phyloP scores from a whole-genome alignment of 2,113 vertebrate genomes.

The Nanorana parkeri region DNA sequence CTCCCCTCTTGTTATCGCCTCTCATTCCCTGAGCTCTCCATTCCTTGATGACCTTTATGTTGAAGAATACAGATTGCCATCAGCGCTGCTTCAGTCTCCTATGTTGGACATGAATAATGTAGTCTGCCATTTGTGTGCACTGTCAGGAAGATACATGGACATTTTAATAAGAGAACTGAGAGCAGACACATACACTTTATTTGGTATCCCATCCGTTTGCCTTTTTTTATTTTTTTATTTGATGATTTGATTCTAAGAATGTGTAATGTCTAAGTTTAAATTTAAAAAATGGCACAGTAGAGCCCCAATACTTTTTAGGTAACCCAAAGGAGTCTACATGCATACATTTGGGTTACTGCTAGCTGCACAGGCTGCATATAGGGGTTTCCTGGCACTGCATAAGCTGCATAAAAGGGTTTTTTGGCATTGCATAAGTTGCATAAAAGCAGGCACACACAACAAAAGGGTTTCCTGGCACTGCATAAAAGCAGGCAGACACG shows the following conservation, averaged over 20 bases:
- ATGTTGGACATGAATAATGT: slow-evolving; percentile 54
- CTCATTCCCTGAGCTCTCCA: slow-evolving; percentile 15
- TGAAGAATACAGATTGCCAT: slow-evolving; percentile 56
- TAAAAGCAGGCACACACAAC: too few relatives aligned
- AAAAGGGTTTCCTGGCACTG: too few relatives aligned
- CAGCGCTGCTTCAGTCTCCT: slow-evolving; percentile 35
- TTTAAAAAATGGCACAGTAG: too few relatives aligned
- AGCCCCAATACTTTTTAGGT: too few relatives aligned
- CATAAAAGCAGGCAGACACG: too few relatives aligned
- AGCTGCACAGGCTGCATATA: too few relatives aligned
- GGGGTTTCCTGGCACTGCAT: too few relatives aligned
- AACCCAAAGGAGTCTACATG: too few relatives aligned
- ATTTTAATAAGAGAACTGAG: slow-evolving; percentile 37
- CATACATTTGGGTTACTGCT: too few relatives aligned
- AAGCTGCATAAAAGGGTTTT: too few relatives aligned
- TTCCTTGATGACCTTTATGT: slow-evolving; percentile 56
- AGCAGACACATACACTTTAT: not conserved
- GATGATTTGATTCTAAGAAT: not conserved
- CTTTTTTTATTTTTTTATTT: not conserved
- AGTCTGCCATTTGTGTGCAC: slow-evolving; percentile 45
- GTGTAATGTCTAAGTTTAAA: not conserved
- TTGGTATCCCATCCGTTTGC: not conserved
- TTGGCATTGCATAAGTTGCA: too few relatives aligned
- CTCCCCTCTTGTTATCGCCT: slow-evolving; percentile 35
- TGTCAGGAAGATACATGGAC: slow-evolving; percentile 44